Evolutionary conservation across 2,888 invertebrate species (phyloP), one percentile per base, ranked within the genome.

Genomic region (Hoplodrina ambigua): DNA sequence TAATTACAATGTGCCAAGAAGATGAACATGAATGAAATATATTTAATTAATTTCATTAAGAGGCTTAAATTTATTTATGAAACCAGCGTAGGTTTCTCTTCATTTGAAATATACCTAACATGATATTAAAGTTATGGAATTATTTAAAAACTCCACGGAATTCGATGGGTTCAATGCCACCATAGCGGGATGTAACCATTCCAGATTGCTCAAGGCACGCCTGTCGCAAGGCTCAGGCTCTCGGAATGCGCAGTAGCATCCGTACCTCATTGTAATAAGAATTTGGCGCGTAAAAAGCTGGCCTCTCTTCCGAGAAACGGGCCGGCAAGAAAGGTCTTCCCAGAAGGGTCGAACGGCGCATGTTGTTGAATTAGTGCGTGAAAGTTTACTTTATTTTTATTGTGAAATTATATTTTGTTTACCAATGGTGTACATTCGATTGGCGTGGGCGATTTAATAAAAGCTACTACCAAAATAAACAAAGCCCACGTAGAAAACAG

Each of bases 231-330:
- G 84, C 73, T 69, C 69, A 78, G 76, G 74, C 72, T 65, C 68
- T 77, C 72, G 86, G 87, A 85, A 88, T 86, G 88, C 78, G 81
- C 84, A 81, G 75, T 76, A 74, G 72, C 82, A 74, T 74, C 72
- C 70, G 62, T 65, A 74, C 73, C 73, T 82, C 83, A 87, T 90
- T 90, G 88, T 89, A 89, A 88, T 89, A 88, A 89, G 88, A 92
- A 89, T 91, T 91, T 90, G 88, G 89, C 88, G 86, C 87, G 90
- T 86, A 86, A 87, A 84, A 86, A 86, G 78, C 74, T 76, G 81
- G 75, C 76, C 64, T 74, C 78, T 91, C 78, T 91, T 92, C 91
- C 78, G 77, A 90, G 91, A 91, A 92, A 76, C 80, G 68, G 56
- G 70, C 63, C 84, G 75, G 80, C 86, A 87, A 88, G 85, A 87